A percentile compares a stretch with the other conserved stretches of the same genome.
Evolutionary conservation across 2,888 invertebrate genomes (phyloP).

Genomic region (Lepidocyrtinus sp.): DNA sequence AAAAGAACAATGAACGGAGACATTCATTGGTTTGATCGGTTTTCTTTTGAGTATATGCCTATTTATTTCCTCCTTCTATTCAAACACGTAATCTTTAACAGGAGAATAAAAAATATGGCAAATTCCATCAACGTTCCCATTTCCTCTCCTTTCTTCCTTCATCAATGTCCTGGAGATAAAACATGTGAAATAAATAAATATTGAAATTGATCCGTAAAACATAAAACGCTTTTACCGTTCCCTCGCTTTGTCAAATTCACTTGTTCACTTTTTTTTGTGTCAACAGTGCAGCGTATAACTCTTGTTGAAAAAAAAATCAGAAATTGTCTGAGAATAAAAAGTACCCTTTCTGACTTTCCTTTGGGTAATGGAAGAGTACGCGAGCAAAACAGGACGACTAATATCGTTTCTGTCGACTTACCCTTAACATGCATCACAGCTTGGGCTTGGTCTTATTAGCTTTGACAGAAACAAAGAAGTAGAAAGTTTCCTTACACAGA

Average conservation of each 20-base stretch:
- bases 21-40: not conserved
- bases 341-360: too few species aligned
- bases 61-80: not conserved
- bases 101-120: not conserved
- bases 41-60: not conserved
- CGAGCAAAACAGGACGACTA: too few species aligned
- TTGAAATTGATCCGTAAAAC: not conserved
- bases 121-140: not conserved
- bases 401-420: too few species aligned
- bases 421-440: too few species aligned
- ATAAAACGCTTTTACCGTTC: not conserved
- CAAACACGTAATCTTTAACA: constrained; percentile 10
- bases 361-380: too few species aligned
- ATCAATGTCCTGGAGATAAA: not conserved
- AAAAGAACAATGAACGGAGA: not conserved
- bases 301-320: too few species aligned
- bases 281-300: too few species aligned
- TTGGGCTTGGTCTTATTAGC: too few species aligned
- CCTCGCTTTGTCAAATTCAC: not conserved
- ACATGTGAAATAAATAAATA: constrained; percentile 1
- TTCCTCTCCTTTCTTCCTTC: not conserved
- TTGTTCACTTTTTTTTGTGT: too few species aligned
- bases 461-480: too few species aligned
- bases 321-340: too few species aligned
- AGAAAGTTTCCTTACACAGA: too few species aligned